These are phyloP conservation scores for Cephalopterus ornatus DNA, from an alignment of 2,113 vertebrate species.

Conservation along the genomic window DNA sequence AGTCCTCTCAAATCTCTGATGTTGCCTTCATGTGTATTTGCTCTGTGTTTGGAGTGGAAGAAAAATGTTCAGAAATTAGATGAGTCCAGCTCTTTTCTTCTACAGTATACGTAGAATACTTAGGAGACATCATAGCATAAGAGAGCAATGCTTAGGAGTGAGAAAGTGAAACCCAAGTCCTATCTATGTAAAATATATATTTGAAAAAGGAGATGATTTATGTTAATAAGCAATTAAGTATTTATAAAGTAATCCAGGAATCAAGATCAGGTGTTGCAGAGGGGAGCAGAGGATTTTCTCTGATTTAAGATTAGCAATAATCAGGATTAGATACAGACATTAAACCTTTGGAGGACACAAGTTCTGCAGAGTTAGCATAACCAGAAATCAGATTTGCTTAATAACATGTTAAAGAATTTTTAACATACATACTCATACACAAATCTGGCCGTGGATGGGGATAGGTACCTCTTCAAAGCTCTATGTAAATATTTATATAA, in stretches of 20 bases:
- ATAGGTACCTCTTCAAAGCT: not conserved
- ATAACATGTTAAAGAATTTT: not conserved
- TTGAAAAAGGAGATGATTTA: not conserved
- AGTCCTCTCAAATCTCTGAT: not conserved
- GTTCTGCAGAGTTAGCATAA: not conserved
- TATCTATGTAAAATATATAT: not conserved
- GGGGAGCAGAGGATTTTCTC: slow-evolving; percentile 8
- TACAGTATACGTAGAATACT: not conserved
- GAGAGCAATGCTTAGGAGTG: accelerated
- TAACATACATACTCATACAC: not conserved
- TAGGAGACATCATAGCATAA: not conserved
- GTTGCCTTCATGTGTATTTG: not conserved
- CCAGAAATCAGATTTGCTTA: not conserved
- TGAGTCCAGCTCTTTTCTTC: not conserved
- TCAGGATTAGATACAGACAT: slow-evolving; percentile 24
- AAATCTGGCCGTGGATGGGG: not conserved
- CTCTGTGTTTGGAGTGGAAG: not conserved
- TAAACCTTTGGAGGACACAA: not conserved
- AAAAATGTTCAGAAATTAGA: not conserved
- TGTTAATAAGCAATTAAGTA: slow-evolving; percentile 30
- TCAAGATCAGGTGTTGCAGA: slow-evolving; percentile 25
- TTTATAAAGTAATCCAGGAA: slow-evolving; percentile 28
- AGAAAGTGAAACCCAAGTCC: not conserved
- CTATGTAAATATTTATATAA: not conserved
- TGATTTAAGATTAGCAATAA: slow-evolving; percentile 49